phyloP scores from a whole-genome alignment of 2,888 invertebrate species.

The Galerucella nymphaeae region DNA sequence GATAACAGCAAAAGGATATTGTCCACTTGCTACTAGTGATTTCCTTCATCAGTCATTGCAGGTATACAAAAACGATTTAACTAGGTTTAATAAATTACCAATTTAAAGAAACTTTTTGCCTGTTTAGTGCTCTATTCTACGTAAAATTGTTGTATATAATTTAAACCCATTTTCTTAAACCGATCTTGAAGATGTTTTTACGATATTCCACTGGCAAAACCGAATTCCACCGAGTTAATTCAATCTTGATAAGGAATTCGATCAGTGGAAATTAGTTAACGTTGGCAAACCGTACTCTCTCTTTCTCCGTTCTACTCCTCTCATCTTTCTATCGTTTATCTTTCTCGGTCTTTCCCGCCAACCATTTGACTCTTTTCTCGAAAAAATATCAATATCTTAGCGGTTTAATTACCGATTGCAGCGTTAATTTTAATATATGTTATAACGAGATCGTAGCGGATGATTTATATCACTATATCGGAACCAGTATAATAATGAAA shows the following conservation, averaged over 20 bases:
- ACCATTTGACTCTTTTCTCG: constrained; percentile 18
- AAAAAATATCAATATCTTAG: constrained; percentile 41
- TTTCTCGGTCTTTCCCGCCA: neutral
- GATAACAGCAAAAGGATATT: too few species aligned
- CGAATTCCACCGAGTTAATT: constrained; percentile 22
- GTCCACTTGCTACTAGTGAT: too few species aligned
- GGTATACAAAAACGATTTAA: too few species aligned
- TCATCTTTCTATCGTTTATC: neutral
- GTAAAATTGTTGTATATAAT: neutral
- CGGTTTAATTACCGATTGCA: constrained; percentile 48
- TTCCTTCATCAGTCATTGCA: too few species aligned
- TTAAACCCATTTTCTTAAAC: constrained; percentile 1
- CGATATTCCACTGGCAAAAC: constrained; percentile 21
- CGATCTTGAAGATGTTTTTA: constrained; percentile 16
- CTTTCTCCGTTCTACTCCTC: neutral
- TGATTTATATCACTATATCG: constrained; percentile 55
- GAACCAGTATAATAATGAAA: constrained; percentile 58
- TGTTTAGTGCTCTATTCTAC: neutral
- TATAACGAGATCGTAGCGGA: constrained; percentile 51
- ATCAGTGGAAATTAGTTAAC: constrained; percentile 36
- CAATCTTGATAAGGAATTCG: constrained; percentile 36
- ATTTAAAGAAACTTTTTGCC: too few species aligned
- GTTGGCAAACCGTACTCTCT: constrained; percentile 3
- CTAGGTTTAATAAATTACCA: too few species aligned
- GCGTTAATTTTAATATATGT: constrained; percentile 55